phyloP scores from a whole-genome alignment of 2,797 vertebrate species.

The Hylomyscus alleni region DNA sequence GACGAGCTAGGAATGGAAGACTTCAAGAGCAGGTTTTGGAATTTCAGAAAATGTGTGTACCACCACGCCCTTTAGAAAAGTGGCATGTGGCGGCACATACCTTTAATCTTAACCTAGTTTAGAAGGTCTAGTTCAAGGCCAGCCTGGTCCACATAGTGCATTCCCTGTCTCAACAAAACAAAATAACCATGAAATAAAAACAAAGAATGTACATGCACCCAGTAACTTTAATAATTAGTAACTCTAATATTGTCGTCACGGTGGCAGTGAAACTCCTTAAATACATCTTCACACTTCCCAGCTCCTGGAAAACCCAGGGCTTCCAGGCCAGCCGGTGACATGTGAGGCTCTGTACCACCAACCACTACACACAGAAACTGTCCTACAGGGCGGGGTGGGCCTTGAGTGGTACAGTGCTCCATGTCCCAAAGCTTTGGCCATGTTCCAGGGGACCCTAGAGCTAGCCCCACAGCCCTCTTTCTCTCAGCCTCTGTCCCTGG shows the following conservation, averaged over 20 bases:
- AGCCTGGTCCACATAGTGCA: background rate
- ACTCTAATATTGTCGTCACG: background rate
- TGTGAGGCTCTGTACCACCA: background rate
- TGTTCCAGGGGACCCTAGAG: rapidly evolving
- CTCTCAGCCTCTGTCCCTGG: no score
- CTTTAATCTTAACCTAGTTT: background rate
- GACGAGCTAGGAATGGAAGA: background rate
- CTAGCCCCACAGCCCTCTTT: rapidly evolving
- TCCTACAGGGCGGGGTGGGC: background rate
- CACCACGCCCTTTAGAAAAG: background rate
- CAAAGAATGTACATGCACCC: background rate
- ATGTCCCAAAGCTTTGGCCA: background rate
- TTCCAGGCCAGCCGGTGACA: background rate
- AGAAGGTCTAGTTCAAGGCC: background rate
- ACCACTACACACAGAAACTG: background rate
- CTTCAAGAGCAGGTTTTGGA: background rate
- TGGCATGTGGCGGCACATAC: background rate
- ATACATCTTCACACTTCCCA: background rate
- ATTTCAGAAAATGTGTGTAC: background rate
- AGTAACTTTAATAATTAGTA: background rate
- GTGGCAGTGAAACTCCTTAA: background rate
- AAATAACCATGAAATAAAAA: background rate
- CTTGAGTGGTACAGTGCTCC: rapidly evolving
- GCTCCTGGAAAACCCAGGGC: background rate
- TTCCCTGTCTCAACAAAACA: background rate